Base-by-base conservation (phyloP, 2,888 invertebrate species). In the Hirtodrosophila trivittata region DNA sequence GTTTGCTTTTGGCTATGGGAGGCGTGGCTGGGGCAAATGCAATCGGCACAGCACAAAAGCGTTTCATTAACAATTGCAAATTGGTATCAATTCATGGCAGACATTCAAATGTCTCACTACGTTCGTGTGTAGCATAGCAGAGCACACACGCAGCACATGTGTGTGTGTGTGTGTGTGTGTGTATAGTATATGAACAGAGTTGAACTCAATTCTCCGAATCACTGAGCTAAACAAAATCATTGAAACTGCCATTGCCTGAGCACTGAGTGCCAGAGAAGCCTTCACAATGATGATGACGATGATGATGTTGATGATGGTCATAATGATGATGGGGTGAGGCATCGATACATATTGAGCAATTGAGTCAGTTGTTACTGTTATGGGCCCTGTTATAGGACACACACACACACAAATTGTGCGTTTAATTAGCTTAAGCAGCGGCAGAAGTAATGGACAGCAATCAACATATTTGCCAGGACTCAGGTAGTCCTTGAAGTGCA, bases 161-260 rank as follows among this genome's bases (percentile, higher is more conserved):
- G 28, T 21, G 32, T 39, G 30, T 39, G 13, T 37, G 16, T 54
- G 13, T 47, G 33, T 51, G 26, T 32, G 30, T 21, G 42, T 47
- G 41, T n/a, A n/a, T n/a, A 52, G 45, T 33, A 41, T 49, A 51
- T 52, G 35, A 25, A 21, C 39, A 63, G 42, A 51, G 67, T 51
- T 63, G 69, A 75, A 85, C 86, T 78, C 74, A 86, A 88, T 87
- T 88, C 88, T 85, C 78, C 69, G 87, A 87, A 80, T 85, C 86
- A 87, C 71, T 86, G 84, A 84, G 82, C 84, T 76, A 86, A 88
- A 88, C 87, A 87, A 87, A 87, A 86, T 87, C 87, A 88, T 88
- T 78, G 86, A 76, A 78, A 86, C 80, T 87, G 84, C 73, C 70
- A 86, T 83, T 77, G 78, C 71, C 65, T 52, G 51, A 47, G 45